Evolutionary conservation across 2,888 invertebrate genomes (phyloP).

Genomic region (Steinernema hermaphroditum): DNA sequence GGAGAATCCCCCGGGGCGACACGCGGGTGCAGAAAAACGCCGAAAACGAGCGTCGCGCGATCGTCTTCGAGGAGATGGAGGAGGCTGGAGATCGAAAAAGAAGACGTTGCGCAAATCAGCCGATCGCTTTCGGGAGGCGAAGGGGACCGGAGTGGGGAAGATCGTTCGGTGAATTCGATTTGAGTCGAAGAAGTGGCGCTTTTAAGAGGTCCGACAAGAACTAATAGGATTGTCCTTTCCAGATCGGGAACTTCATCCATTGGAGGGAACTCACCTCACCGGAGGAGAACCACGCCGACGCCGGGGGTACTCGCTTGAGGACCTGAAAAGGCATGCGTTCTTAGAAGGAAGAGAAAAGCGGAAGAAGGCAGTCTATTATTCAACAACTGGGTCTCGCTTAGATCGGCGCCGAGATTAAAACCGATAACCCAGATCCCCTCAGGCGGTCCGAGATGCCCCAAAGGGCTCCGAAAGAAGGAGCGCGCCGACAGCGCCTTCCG

Average conservation of each 20-base stretch:
- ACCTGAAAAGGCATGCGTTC: too few relatives aligned
- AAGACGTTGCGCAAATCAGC: neutral
- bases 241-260: neutral
- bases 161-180: too few relatives aligned
- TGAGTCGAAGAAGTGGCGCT: too few relatives aligned
- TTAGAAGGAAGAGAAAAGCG: too few relatives aligned
- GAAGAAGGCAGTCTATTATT: too few relatives aligned
- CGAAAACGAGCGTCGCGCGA: neutral
- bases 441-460: neutral
- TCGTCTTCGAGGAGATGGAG: neutral
- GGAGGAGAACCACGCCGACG: neutral
- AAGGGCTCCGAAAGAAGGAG: too few relatives aligned
- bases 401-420: neutral
- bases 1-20: slow-evolving; percentile 18
- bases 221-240: neutral
- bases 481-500: neutral
- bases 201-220: too few relatives aligned
- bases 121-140: neutral
- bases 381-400: neutral
- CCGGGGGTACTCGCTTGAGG: neutral
- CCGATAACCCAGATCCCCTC: slow-evolving; percentile 16
- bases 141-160: too few relatives aligned
- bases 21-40: neutral
- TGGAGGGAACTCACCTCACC: slow-evolving; percentile 2
- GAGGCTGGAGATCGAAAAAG: neutral